Conservation (phyloP, 2,113 vertebrate species). For the Gasterosteus nipponicus region DNA sequence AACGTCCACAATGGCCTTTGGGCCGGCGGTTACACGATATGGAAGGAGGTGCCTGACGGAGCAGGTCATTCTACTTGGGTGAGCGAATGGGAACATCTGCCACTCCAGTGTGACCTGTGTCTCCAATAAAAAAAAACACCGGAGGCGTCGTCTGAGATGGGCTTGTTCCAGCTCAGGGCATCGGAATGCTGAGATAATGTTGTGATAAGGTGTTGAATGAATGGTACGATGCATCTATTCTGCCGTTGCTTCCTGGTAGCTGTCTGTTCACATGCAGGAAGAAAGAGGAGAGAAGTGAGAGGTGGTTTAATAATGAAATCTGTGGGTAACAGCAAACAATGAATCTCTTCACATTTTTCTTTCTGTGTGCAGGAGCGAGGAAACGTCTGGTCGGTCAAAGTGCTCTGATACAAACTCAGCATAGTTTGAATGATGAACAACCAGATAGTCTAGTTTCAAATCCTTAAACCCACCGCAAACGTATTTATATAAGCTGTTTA, state of each 20-base stretch:
- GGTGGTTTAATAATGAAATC: neutral
- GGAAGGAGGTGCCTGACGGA: slow-evolving; percentile 63
- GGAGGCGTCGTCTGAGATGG: slow-evolving; percentile 70
- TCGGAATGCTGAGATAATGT: slow-evolving; percentile 81
- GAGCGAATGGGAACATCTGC: slow-evolving; percentile 79
- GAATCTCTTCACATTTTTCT: neutral
- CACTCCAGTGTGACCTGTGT: slow-evolving; percentile 67
- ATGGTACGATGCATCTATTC: slow-evolving; percentile 52
- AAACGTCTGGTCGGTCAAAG: neutral
- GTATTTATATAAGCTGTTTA: neutral
- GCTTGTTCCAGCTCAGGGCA: slow-evolving; percentile 77
- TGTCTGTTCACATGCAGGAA: slow-evolving; percentile 7
- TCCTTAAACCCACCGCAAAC: neutral
- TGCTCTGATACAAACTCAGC: neutral
- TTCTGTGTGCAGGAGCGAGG: neutral
- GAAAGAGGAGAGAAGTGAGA: slow-evolving; percentile 20
- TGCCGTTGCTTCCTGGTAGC: slow-evolving; percentile 14
- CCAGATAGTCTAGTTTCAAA: neutral
- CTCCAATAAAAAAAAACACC: slow-evolving; percentile 61
- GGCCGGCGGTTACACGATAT: slow-evolving; percentile 65
- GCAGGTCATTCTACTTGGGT: slow-evolving; percentile 76
- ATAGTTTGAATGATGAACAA: neutral
- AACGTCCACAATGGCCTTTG: slow-evolving; percentile 55
- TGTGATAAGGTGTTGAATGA: slow-evolving; percentile 73
- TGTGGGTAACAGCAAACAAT: neutral